Base-by-base conservation (phyloP, 1,140 invertebrate genomes). In the Trachymyrmex septentrionalis region DNA sequence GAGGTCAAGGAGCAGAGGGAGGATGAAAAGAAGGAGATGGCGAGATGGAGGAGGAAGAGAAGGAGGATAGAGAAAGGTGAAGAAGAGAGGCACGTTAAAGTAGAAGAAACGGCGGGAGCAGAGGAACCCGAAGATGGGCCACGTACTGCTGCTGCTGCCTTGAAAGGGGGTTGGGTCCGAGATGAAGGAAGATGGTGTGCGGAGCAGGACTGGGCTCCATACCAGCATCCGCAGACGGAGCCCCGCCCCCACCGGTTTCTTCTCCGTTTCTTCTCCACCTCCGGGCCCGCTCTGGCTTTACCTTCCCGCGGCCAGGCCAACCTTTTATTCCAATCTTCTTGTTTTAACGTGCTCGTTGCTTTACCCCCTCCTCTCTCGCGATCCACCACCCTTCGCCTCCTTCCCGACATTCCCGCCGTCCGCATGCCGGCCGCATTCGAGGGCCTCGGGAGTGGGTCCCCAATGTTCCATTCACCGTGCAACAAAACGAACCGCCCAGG, bases 121-220 rank as follows among this genome's bases (percentile, higher is more conserved):
- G 55, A 87, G 90, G 88, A 86, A 88, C 86, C 84, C 87, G 92
- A 91, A 93, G 94, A 93, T 90, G 91, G 92, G 92, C 87, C 91
- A 91, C 91, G 80, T 90, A 87, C 63, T 50, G 88, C 76, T 9
- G 66, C 63, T 50, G 88, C 76, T 9, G 66, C 3, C 88, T 89
- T 73, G 87, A 86, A 91, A 92, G 90, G 92, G 92, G 93, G 94
- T 93, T 94, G 93, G 93, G 94, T 92, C 93, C 91, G 91, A 93
- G 93, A 94, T 91, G 93, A 90, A 92, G 90, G 92, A 95, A 94
- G 93, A 95, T 95, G 93, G 93, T 93, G 77, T 50, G 64, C 76
- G 93, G 94, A 93, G 92, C 86, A 89, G 92, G 87, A 91, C 90
- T 86, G 92, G 91, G 92, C 92, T 93, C 92, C 91, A 92, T 93